A percentile compares a stretch with the other conserved stretches of the same genome.
Evolutionary conservation across 2,888 invertebrate species (phyloP).

Genomic region (Dioctria linearis): DNA sequence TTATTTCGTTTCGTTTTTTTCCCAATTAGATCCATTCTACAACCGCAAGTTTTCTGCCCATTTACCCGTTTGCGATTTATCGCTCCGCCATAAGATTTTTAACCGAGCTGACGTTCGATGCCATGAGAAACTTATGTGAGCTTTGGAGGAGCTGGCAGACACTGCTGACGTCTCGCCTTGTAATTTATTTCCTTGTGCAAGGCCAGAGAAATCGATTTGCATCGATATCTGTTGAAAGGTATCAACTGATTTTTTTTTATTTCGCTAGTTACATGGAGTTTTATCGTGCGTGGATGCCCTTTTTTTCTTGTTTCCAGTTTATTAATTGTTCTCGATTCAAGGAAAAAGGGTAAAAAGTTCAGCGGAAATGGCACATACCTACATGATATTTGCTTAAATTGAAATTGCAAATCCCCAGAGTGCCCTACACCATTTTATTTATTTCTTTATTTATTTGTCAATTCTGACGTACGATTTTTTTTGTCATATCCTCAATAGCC

Average conservation of each 20-base stretch:
- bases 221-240: slow-evolving; percentile 34
- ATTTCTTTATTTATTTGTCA: too few relatives aligned
- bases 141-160: slow-evolving; percentile 18
- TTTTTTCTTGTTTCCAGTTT: background rate
- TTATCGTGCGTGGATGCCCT: background rate
- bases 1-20: background rate
- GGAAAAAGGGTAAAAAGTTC: too few relatives aligned
- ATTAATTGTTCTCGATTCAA: background rate
- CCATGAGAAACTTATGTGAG: slow-evolving; percentile 25
- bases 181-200: slow-evolving; percentile 38
- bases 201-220: slow-evolving; percentile 38
- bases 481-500: too few relatives aligned
- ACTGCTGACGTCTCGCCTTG: slow-evolving; percentile 10
- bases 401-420: too few relatives aligned
- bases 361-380: too few relatives aligned
- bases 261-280: background rate
- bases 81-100: slow-evolving; percentile 21
- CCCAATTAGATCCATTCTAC: background rate
- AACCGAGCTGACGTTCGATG: background rate
- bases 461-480: too few relatives aligned
- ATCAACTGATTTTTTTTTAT: slow-evolving; percentile 26
- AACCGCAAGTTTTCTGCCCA: slow-evolving; percentile 26
- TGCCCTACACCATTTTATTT: too few relatives aligned
- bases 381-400: too few relatives aligned
- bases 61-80: slow-evolving; percentile 26